Conservation (phyloP, 2,888 invertebrate genomes). For the Parelbella ahira region DNA sequence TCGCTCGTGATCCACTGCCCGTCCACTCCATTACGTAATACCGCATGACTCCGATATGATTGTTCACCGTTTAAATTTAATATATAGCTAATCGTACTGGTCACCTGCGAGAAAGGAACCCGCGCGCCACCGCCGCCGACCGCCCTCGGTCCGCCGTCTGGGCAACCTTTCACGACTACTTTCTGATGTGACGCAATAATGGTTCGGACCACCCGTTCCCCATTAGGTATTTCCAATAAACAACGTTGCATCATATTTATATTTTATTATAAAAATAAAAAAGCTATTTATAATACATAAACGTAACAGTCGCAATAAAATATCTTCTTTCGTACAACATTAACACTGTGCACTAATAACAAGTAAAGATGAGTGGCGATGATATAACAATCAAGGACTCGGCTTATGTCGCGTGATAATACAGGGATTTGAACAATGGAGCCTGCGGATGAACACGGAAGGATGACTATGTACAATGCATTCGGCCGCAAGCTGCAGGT, state of each 20-base stretch:
- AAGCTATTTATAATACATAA: conserved; percentile 74
- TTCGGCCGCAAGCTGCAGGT: conserved; percentile 45
- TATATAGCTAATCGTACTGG: conserved; percentile 47
- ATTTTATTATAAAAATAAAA: conserved; percentile 69
- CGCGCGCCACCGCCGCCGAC: conserved; percentile 34
- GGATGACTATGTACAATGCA: conserved; percentile 65
- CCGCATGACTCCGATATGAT: conserved; percentile 40
- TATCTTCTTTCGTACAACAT: conserved; percentile 61
- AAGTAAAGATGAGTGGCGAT: conserved; percentile 64
- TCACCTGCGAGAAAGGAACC: conserved; percentile 54
- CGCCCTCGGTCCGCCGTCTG: conserved; percentile 41
- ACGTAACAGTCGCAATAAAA: conserved; percentile 73
- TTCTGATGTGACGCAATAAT: conserved; percentile 60
- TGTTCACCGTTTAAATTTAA: conserved; percentile 54
- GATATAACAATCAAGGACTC: conserved; percentile 45
- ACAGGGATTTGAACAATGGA: conserved; percentile 23
- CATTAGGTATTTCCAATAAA: conserved; percentile 49
- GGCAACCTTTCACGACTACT: conserved; percentile 72
- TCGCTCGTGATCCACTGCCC: conserved; percentile 22
- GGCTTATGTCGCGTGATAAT: conserved; percentile 35
- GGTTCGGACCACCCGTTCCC: conserved; percentile 38
- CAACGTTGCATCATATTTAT: conserved; percentile 61
- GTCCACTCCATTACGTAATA: conserved; percentile 46
- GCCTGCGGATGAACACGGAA: conserved; percentile 48
- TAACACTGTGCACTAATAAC: conserved; percentile 78